phyloP scores from a whole-genome alignment of 1,140 invertebrate genomes.

The Stenopsyche tienmushanensis region DNA sequence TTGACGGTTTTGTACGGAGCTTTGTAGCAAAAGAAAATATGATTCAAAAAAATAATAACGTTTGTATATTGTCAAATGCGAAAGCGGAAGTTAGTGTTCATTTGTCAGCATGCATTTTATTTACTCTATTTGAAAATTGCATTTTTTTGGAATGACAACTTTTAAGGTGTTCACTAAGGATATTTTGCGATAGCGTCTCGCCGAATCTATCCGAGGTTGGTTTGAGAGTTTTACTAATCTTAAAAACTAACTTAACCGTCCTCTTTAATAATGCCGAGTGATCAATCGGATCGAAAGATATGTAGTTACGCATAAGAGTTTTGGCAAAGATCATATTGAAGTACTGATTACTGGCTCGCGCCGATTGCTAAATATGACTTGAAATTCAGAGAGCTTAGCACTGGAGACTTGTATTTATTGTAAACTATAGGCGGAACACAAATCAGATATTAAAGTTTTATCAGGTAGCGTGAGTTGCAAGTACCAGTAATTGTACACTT shows the following conservation, averaged over 20 bases:
- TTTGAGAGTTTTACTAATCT: not conserved
- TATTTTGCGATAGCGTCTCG: no score
- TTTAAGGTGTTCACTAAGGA: no score
- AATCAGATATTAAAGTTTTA: slow-evolving; percentile 21
- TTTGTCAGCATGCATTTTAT: not conserved
- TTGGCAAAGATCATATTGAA: slow-evolving; percentile 5
- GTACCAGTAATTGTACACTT: slow-evolving; percentile 37
- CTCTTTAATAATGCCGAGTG: slow-evolving; percentile 12
- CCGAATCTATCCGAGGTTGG: not conserved
- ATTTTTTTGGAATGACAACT: slow-evolving; percentile 3
- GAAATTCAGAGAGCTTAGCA: slow-evolving; percentile 41
- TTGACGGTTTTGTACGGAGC: not conserved
- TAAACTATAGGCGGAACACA: slow-evolving; percentile 38
- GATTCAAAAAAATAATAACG: no score
- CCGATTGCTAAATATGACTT: slow-evolving; percentile 34
- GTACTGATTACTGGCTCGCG: slow-evolving; percentile 16
- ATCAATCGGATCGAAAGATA: not conserved
- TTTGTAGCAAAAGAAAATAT: not conserved
- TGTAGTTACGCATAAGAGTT: not conserved
- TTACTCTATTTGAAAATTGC: not conserved
- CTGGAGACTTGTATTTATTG: slow-evolving; percentile 42
- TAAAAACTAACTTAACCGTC: slow-evolving; percentile 9
- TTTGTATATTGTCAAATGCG: no score
- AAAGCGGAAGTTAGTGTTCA: no score
- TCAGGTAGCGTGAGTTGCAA: slow-evolving; percentile 34